These are phyloP conservation scores for Osmoderma eremita DNA, from an alignment of 2,888 invertebrate species.

Conservation along the genomic window DNA sequence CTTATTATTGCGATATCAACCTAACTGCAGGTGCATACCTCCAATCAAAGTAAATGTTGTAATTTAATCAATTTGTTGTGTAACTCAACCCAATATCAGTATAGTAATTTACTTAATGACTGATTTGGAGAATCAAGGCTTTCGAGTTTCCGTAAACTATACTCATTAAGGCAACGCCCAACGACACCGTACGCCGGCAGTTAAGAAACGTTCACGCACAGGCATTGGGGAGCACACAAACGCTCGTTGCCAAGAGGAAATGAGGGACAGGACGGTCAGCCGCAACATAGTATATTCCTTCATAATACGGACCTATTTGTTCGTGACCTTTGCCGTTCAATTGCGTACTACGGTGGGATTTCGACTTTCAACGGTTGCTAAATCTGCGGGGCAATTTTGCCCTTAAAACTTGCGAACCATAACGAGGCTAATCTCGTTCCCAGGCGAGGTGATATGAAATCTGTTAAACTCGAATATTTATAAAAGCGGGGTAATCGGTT, in stretches of 20 bases:
- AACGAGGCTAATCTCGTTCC: too few species aligned
- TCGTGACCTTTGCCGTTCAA: constrained; percentile 53
- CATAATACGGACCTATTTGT: constrained; percentile 54
- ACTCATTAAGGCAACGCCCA: constrained; percentile 31
- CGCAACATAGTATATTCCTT: constrained; percentile 50
- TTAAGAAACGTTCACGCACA: constrained; percentile 28
- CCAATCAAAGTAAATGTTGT: constrained; percentile 4
- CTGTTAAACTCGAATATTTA: too few species aligned
- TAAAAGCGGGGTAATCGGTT: too few species aligned
- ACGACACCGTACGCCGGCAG: constrained; percentile 23
- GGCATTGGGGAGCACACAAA: background rate
- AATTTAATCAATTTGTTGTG: constrained; percentile 12
- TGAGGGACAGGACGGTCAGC: constrained; percentile 50
- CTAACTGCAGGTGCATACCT: background rate
- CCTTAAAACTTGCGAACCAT: too few species aligned
- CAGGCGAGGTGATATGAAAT: too few species aligned
- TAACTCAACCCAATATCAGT: constrained; percentile 5
- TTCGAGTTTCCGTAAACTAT: constrained; percentile 17
- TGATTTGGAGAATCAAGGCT: constrained; percentile 26
- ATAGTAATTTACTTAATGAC: constrained; percentile 25
- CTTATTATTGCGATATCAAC: too few species aligned
- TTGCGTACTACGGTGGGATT: constrained; percentile 58
- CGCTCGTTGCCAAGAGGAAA: constrained; percentile 45
- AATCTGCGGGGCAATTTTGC: too few species aligned
- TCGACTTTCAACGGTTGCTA: constrained; percentile 57